Conservation (phyloP, 2,888 invertebrate genomes). For the Cordilura impudica region DNA sequence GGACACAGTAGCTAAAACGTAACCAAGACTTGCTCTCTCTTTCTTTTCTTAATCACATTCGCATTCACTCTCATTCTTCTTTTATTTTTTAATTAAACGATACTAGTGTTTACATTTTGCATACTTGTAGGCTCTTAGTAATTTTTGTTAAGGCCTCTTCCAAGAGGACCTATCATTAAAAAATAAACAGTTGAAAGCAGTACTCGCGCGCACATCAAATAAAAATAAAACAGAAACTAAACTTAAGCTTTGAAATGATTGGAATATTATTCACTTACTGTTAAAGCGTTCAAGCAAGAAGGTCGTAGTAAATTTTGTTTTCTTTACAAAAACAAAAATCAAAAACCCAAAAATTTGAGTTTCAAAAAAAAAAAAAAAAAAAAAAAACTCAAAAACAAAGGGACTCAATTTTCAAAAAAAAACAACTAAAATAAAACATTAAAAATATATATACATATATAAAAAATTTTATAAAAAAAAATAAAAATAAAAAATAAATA, state of each 20-base stretch:
- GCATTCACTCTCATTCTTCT: slow-evolving; percentile 14
- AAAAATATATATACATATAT: neutral
- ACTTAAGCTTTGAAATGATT: slow-evolving; percentile 75
- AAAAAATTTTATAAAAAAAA: neutral
- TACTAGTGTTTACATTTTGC: slow-evolving; percentile 46
- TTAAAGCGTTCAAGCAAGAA: slow-evolving; percentile 73
- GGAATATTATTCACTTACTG: slow-evolving; percentile 75
- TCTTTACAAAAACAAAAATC: slow-evolving; percentile 31
- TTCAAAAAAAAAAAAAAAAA: neutral
- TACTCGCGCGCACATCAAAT: slow-evolving; percentile 40
- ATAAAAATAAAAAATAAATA: too few species aligned
- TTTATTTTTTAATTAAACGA: slow-evolving; percentile 15
- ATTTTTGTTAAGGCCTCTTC: slow-evolving; percentile 44
- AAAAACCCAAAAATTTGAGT: neutral
- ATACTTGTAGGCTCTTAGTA: slow-evolving; percentile 52
- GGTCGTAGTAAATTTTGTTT: slow-evolving; percentile 65
- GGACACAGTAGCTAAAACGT: too few species aligned
- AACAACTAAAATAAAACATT: neutral
- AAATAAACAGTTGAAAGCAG: slow-evolving; percentile 25
- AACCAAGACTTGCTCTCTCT: too few species aligned
- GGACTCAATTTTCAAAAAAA: too few species aligned
- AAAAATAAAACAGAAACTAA: slow-evolving; percentile 63
- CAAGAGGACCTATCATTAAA: slow-evolving; percentile 56
- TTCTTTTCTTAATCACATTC: too few species aligned
- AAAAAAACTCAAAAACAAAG: neutral